Percentiles rank a stretch among this genome's conserved stretches.
phyloP scores from a whole-genome alignment of 2,797 vertebrate genomes.

The Phylloscopus collybita region DNA sequence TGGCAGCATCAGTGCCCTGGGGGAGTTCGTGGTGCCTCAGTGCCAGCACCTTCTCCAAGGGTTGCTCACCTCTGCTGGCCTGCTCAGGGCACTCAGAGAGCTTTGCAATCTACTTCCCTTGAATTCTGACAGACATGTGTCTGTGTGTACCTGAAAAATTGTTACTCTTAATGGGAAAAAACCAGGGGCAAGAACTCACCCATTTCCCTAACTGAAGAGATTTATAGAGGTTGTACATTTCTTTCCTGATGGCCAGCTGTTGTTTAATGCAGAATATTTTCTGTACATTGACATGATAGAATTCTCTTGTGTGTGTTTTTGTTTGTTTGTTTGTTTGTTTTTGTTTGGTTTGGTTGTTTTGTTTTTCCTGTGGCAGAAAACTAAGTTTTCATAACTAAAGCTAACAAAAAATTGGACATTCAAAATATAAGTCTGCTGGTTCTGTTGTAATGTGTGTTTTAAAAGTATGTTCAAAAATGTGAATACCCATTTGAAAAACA shows the following conservation, averaged over 20 bases:
- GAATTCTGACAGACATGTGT: not conserved
- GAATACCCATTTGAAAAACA: not conserved
- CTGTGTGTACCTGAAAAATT: not conserved
- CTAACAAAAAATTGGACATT: not conserved
- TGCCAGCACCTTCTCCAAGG: not conserved
- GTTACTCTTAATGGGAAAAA: not conserved
- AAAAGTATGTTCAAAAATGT: not conserved
- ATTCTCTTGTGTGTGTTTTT: not conserved
- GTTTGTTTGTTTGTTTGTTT: too few species aligned
- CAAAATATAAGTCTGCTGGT: not conserved
- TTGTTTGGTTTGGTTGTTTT: not conserved
- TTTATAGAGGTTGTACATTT: not conserved
- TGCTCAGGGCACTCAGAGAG: not conserved
- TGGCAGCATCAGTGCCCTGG: not conserved
- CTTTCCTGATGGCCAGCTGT: conserved; percentile 5
- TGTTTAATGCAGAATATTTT: not conserved
- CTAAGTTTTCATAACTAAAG: not conserved
- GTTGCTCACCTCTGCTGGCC: not conserved
- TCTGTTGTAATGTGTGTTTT: not conserved
- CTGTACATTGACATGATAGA: not conserved
- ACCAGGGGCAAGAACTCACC: not conserved
- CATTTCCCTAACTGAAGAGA: not conserved
- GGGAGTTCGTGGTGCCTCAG: too few species aligned
- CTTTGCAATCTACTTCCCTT: not conserved
- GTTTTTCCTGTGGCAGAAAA: not conserved